phyloP scores from a whole-genome alignment of 2,888 invertebrate species.

The Onthophagus sagittarius region DNA sequence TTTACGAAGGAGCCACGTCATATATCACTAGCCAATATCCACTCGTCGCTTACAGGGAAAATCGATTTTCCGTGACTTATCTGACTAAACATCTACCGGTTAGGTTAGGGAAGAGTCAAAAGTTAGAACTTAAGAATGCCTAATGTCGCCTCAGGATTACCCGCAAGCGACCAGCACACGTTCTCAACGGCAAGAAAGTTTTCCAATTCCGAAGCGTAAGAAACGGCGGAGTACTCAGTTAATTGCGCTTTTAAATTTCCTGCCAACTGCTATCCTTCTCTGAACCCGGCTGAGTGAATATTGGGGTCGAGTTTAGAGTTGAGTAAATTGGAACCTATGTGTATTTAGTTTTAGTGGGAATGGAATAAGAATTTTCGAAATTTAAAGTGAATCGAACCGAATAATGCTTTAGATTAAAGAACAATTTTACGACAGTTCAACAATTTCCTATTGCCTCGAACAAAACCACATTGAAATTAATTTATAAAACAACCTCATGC shows the following conservation, averaged over 20 bases:
- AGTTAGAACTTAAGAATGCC: neutral
- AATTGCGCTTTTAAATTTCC: neutral
- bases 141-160: neutral
- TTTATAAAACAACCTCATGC: neutral
- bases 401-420: neutral
- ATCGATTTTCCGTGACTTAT: neutral
- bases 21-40: neutral
- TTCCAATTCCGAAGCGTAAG: neutral
- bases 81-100: neutral
- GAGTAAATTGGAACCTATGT: neutral
- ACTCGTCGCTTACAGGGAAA: neutral
- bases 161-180: neutral
- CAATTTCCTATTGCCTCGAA: neutral
- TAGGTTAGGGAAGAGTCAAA: neutral
- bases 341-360: neutral
- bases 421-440: neutral
- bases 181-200: neutral
- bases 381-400: neutral
- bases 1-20: neutral
- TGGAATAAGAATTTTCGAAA: neutral
- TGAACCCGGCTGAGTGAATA: neutral
- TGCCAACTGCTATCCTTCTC: neutral
- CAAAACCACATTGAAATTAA: neutral
- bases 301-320: neutral
- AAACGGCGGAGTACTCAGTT: neutral